Conservation (phyloP, 2,113 vertebrate species). For the Gnathonemus longibarbis region DNA sequence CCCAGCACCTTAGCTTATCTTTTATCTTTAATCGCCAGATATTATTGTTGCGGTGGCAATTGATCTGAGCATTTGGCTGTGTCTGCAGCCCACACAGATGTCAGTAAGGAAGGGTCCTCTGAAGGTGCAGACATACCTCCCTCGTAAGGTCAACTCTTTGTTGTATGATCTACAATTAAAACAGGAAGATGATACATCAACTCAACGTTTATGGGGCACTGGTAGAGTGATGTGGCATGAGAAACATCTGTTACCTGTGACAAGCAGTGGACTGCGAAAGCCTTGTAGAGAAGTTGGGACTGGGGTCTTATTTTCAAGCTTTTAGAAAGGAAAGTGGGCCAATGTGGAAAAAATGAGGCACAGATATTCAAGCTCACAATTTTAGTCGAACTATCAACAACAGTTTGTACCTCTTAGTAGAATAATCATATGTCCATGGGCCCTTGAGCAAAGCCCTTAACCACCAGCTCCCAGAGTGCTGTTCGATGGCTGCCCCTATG, state of each 20-base stretch:
- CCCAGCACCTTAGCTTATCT: slow-evolving; percentile 46
- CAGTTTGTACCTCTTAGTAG: neutral
- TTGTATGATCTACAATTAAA: slow-evolving; percentile 25
- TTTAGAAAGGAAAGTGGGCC: slow-evolving; percentile 20
- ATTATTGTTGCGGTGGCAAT: slow-evolving; percentile 37
- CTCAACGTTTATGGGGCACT: slow-evolving; percentile 27
- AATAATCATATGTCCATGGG: neutral
- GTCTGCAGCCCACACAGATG: slow-evolving; percentile 12
- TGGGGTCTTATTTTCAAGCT: slow-evolving; percentile 21
- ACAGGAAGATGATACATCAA: slow-evolving; percentile 13
- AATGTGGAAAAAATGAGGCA: neutral
- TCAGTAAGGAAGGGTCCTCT: neutral
- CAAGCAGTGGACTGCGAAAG: neutral
- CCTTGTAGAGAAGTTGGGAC: neutral
- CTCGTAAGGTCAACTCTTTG: neutral
- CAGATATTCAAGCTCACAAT: neutral
- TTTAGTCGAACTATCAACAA: neutral
- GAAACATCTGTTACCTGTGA: neutral
- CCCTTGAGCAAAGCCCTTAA: neutral
- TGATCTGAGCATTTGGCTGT: slow-evolving; percentile 33
- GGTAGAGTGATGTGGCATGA: slow-evolving; percentile 6
- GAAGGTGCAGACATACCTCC: slow-evolving; percentile 3
- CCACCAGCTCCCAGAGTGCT: neutral
- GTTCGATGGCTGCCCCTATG: neutral
- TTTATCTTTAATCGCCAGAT: slow-evolving; percentile 40